Evolutionary conservation across 2,797 vertebrate species (phyloP).

Genomic region (Fringilla coelebs): DNA sequence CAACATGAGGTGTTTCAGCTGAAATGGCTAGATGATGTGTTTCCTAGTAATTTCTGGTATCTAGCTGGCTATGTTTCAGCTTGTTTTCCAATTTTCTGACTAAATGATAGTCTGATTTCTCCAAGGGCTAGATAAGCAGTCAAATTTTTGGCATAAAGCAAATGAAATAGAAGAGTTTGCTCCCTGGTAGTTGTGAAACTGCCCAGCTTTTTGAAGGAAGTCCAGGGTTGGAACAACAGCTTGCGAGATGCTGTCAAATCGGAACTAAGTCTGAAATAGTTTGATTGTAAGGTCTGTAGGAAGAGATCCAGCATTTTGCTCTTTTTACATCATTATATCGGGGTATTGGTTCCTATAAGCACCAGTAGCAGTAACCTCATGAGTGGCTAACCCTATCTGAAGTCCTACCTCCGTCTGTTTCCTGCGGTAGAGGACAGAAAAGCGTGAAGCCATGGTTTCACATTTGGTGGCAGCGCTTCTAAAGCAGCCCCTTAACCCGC

Average conservation of each 20-base stretch:
- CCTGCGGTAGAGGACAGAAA: not conserved
- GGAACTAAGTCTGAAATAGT: not conserved
- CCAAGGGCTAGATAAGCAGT: not conserved
- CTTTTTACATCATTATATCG: not conserved
- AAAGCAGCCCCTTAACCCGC: not conserved
- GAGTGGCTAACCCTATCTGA: not conserved
- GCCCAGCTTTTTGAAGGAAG: not conserved
- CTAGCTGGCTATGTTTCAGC: not conserved
- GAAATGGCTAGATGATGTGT: not conserved
- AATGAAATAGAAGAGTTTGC: not conserved
- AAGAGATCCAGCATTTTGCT: not conserved
- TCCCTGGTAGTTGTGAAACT: not conserved
- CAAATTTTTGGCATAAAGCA: not conserved
- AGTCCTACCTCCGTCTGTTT: rapidly evolving
- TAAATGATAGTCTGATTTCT: not conserved
- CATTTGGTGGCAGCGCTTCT: not conserved
- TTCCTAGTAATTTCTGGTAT: not conserved
- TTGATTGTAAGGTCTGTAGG: not conserved
- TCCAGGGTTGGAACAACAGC: not conserved
- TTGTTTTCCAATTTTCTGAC: not conserved
- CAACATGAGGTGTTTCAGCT: not conserved
- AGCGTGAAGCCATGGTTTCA: not conserved
- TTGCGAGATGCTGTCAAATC: not conserved
- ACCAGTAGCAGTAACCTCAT: not conserved
- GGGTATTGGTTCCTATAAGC: not conserved